Base-by-base conservation (phyloP, 2,113 vertebrate species). In the Indri indri region DNA sequence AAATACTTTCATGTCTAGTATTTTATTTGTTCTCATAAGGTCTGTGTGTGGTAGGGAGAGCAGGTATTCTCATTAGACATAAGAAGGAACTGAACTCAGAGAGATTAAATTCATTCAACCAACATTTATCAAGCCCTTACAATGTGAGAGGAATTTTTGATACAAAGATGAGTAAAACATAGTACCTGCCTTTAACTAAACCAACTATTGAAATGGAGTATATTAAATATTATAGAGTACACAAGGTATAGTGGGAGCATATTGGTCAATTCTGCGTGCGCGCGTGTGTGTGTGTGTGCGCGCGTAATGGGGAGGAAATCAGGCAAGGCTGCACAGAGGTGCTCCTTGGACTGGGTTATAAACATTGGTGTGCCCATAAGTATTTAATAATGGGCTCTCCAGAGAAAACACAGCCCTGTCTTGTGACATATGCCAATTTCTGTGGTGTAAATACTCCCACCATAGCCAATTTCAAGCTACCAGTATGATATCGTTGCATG, bases 81-180 rank as follows among this genome's bases (percentile, higher is more conserved):
- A 63, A 81, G 74, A 87, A 92, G 76, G 81, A 90, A 94, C 91
- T 84, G 52, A 96, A 94, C 40, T 52, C 40, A 68, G 77, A 86
- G 52, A 81, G 8, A 30, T 34, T 83, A 70, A 34, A 65, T 85
- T 88, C 88, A 61, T 63, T 84, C 42, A 61, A 20, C 63, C 57
- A 92, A n/a, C 18, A 20, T 97, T 84, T 84, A 70, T 59, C 25
- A 50, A 97, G 45, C 37, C 30, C 45, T 92, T 92, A 76, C 45
- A 70, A 47, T 11, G 52, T 79, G 47, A 65, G 63, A 92, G 84
- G 47, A 34, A 77, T 52, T 88, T 80, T 63, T 68, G 81, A 77
- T 40, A 61, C 61, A 66, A 94, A 94, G 88, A 88, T 71, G 76
- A 25, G 23, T 85, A 40, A 94, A 90, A 85, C 50, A 81, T 52